Percentiles rank a stretch among this genome's conserved stretches.
Conservation (phyloP, 1,140 invertebrate species). For the Hirudo medicinalis region DNA sequence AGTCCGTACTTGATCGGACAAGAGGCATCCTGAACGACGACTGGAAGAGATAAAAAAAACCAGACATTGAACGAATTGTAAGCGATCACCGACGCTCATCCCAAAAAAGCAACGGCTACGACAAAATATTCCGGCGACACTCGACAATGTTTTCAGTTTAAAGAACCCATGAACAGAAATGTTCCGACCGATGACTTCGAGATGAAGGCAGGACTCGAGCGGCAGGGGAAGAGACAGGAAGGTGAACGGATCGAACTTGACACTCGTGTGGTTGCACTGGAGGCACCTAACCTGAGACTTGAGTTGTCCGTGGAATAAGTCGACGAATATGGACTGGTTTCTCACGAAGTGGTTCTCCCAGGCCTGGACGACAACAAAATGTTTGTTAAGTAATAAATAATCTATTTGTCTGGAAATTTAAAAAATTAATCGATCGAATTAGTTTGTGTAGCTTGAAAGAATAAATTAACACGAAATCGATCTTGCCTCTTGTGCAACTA, state of each 20-base stretch:
- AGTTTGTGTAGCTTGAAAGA: neutral
- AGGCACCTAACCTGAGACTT: conserved; percentile 67
- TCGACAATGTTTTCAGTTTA: conserved; percentile 17
- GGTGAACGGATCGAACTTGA: conserved; percentile 76
- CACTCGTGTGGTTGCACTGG: conserved; percentile 62
- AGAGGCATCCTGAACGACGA: conserved; percentile 61
- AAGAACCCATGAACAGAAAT: conserved; percentile 8
- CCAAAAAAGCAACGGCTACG: no score
- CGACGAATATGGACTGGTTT: conserved; percentile 70
- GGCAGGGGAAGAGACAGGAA: conserved; percentile 71
- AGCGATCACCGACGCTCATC: no score
- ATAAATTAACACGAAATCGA: neutral
- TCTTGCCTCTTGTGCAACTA: conserved; percentile 45
- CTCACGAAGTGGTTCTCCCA: conserved; percentile 67
- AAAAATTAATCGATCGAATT: neutral
- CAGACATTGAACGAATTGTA: no score
- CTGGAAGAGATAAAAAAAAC: conserved; percentile 37
- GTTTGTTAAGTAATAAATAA: conserved; percentile 1
- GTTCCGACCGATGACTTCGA: conserved; percentile 50
- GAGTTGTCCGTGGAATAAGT: conserved; percentile 76
- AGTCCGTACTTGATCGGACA: conserved; percentile 68
- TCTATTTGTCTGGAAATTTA: neutral
- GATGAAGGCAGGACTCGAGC: conserved; percentile 45
- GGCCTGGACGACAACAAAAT: conserved; percentile 41
- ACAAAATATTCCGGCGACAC: no score